Percentiles rank a stretch among this genome's conserved stretches.
Conservation (phyloP, 2,113 vertebrate genomes). For the Fukomys damarensis region DNA sequence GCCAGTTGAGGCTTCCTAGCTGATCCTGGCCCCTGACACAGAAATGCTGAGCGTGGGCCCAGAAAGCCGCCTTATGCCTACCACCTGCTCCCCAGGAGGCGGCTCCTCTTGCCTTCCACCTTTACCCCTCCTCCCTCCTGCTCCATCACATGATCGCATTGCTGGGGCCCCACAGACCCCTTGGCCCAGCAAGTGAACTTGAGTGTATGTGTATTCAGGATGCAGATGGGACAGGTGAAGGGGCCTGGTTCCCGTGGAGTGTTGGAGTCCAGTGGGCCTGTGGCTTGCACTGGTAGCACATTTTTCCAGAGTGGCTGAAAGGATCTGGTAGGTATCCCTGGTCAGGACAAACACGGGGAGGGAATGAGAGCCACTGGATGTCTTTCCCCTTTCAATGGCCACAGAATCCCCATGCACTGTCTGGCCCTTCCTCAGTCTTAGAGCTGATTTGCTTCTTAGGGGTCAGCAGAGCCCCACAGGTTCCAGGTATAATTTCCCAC, state of each 20-base stretch:
- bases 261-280: no score
- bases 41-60: neutral
- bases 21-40: neutral
- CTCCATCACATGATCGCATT: no score
- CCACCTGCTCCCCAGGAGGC: no score
- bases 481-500: fast-evolving
- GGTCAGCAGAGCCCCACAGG: neutral
- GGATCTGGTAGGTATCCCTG: no score
- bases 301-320: neutral
- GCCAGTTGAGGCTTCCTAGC: no score
- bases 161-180: no score
- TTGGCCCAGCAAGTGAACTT: no score
- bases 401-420: neutral
- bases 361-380: fast-evolving
- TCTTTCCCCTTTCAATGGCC: no score
- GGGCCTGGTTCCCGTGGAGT: neutral
- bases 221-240: neutral
- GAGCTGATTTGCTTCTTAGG: no score
- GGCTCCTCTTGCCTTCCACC: no score
- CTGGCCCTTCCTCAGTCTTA: fast-evolving
- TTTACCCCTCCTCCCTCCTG: no score
- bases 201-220: neutral
- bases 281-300: fast-evolving
- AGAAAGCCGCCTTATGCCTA: no score
- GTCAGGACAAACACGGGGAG: neutral